Conservation (phyloP, 2,888 invertebrate species). For the Apocheima hispidaria region DNA sequence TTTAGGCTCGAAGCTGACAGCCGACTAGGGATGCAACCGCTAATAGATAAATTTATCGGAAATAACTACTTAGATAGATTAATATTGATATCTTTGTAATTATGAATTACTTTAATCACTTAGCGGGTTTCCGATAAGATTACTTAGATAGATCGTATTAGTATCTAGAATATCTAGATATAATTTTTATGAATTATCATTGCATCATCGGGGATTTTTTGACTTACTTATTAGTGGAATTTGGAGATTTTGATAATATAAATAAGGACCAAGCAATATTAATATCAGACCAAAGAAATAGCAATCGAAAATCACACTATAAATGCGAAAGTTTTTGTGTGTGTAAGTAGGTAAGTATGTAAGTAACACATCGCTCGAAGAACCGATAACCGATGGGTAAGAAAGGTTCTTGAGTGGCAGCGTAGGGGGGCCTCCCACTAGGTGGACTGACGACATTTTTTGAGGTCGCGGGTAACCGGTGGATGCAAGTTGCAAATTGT, state of each 20-base stretch:
- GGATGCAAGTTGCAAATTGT: no score
- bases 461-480: no score
- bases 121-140: neutral
- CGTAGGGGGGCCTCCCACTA: no score
- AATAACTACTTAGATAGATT: conserved; percentile 19
- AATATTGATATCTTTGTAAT: conserved; percentile 26
- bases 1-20: conserved; percentile 76
- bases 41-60: conserved; percentile 33
- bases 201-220: conserved; percentile 8
- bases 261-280: neutral
- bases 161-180: conserved; percentile 8
- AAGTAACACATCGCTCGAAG: no score
- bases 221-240: neutral
- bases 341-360: no score
- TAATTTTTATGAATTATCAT: neutral
- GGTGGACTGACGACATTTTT: no score
- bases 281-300: neutral
- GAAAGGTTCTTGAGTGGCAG: no score
- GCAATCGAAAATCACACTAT: neutral
- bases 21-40: conserved; percentile 44
- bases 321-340: no score
- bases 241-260: conserved; percentile 4
- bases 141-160: no score
- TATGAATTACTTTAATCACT: conserved; percentile 2
- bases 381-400: no score